Base-by-base conservation (phyloP, 2,113 vertebrate genomes). In the Centropus bengalensis region DNA sequence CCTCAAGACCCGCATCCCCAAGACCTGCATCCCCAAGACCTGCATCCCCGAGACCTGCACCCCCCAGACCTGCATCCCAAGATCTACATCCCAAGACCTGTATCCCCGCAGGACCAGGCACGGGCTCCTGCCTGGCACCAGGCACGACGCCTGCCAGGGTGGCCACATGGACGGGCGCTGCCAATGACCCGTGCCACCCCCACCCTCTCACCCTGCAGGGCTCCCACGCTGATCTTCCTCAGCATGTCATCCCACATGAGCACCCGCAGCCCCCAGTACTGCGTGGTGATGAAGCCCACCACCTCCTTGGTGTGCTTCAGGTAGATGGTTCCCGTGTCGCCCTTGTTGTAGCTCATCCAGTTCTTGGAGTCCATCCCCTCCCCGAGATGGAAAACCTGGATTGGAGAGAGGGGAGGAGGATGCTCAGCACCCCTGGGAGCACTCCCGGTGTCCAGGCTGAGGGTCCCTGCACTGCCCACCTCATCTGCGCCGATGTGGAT, bases 181-280 rank as follows among this genome's bases (percentile, higher is more conserved):
- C 60, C 2, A 5, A 28, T 36, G 49, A 32, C 10, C 2, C 0
- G 14, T 11, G 36, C 67, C 0, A 0, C 19, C 56, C 73, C 77
- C 9, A 5, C 54, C 10, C 64, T 40, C 94, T 91, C 84, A 98
- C 98, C 97, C 95, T 62, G 91, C 55, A 98, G 93, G 24, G 81
- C 81, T 27, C 85, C 81, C n/a, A 77, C 30, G 20, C 59, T 94
- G 88, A 98, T 91, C 86, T 97, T 96, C 47, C 97, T 93, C 56
- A 97, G 92, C 97, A 98, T 98, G 82, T 98, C 97, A 0, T 98
- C 98, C 98, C 98, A 98, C 96, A 98, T 97, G 12, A 98, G 92
- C 10, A 55, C 95, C 36, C 82, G 91, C 47, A 97, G 92, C n/a
- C 96, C 91, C 78, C 81, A 82, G 67, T 86, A 94, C 83, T 88